Conservation (phyloP, 2,888 invertebrate species). For the Drosophila helvetica region DNA sequence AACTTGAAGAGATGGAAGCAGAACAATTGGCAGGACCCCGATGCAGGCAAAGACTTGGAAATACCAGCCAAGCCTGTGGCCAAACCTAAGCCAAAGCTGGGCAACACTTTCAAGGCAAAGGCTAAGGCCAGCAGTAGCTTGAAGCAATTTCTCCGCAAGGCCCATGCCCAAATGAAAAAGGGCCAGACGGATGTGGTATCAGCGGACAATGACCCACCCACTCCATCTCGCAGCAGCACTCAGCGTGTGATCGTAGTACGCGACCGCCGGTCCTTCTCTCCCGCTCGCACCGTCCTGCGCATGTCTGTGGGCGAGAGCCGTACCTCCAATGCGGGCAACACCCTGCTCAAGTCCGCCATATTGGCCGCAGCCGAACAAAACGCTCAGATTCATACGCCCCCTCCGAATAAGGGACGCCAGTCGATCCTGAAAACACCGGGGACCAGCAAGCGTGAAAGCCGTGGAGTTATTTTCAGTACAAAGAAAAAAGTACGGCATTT, state of each 20-base stretch:
- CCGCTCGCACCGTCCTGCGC: conserved; percentile 57
- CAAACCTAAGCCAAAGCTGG: conserved; percentile 20
- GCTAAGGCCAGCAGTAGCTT: conserved; percentile 66
- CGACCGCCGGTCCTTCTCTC: conserved; percentile 63
- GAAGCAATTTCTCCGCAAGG: conserved; percentile 70
- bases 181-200: conserved; percentile 51
- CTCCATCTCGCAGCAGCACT: conserved; percentile 24
- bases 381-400: conserved; percentile 11
- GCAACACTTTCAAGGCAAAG: conserved; percentile 42
- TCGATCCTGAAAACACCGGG: conserved; percentile 82
- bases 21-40: conserved; percentile 82
- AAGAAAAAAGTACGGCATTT: conserved; percentile 75
- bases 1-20: conserved; percentile 76
- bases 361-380: conserved; percentile 49
- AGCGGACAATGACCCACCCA: not conserved
- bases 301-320: conserved; percentile 44
- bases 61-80: conserved; percentile 1
- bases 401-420: conserved; percentile 46
- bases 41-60: conserved; percentile 50
- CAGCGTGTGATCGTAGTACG: conserved; percentile 52
- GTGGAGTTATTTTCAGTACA: conserved; percentile 78
- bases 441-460: conserved; percentile 59
- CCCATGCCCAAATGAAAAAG: conserved; percentile 43
- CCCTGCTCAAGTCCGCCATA: conserved; percentile 54
- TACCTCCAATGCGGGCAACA: conserved; percentile 28